Percentiles rank a stretch among this genome's conserved stretches.
Evolutionary conservation across 2,888 invertebrate genomes (phyloP).

Genomic region (Rhamphomyia laevipes): DNA sequence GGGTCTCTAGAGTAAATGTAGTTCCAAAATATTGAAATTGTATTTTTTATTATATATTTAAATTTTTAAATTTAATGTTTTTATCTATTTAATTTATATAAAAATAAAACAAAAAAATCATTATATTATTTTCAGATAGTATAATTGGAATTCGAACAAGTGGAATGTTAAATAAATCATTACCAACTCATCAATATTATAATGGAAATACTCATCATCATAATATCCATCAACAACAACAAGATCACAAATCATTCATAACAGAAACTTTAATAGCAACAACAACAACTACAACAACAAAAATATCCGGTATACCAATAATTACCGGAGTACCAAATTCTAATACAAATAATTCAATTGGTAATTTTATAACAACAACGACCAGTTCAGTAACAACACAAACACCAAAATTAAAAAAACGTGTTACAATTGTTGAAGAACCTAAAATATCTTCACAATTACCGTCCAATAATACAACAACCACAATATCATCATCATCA

Average conservation of each 20-base stretch:
- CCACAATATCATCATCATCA: constrained; percentile 9
- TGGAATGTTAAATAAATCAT: constrained; percentile 18
- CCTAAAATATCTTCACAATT: constrained; percentile 29
- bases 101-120: no score
- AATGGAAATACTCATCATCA: neutral
- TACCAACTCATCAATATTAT: constrained; percentile 6
- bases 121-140: constrained; percentile 26
- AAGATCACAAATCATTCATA: neutral
- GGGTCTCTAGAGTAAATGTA: no score
- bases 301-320: constrained; percentile 4
- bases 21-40: no score
- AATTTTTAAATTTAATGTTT: no score
- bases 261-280: constrained; percentile 2
- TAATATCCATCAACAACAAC: neutral
- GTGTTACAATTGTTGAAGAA: constrained; percentile 33
- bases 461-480: constrained; percentile 28
- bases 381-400: constrained; percentile 23
- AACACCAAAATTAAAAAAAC: constrained; percentile 34
- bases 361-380: constrained; percentile 11
- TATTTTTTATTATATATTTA: no score
- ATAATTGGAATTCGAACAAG: constrained; percentile 34
- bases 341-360: neutral
- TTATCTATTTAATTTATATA: no score
- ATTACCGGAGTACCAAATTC: neutral
- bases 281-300: constrained; percentile 7